Evolutionary conservation across 2,888 invertebrate genomes (phyloP), one percentile per base, ranked within the genome.

Genomic region (Arenicola marina): DNA sequence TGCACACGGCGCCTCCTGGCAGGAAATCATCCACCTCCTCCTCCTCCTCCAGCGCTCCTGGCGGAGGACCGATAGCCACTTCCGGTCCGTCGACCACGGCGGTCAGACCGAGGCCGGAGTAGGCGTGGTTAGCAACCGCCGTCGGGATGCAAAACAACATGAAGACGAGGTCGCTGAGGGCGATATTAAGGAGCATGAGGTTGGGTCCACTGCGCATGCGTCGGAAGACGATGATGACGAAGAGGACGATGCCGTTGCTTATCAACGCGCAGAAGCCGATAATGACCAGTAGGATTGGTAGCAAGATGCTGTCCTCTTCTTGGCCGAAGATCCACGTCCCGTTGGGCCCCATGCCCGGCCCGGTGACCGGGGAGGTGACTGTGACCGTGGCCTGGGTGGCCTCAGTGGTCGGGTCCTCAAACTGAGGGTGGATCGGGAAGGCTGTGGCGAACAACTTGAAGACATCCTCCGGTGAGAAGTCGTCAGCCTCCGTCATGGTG

Each of bases 121-220:
- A 21, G 31, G 64, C 46, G 45, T 70, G 67, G 54, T 70, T 70
- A 15, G 66, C 28, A 11, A 66, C 46, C 2, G 67, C 43, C 24
- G 65, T 63, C 2, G 71, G 71, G 1, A 66, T 60, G 45, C 59
- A 44, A 31, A 67, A 48, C 11, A 57, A 31, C 18, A 67, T 45
- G 56, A 67, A 70, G n/a, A 64, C 59, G 29, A 70, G 33, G 51
- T 71, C 71, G 2, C 61, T 45, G 11, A 66, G 21, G 1, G 69
- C 57, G 21, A 71, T 56, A 53, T 71, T 71, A 34, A 70, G 31
- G n/a, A 71, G 53, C 69, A 71, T 65, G 26, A 70, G 24, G 51
- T 70, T 71, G 26, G 66, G 61, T 4, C 70, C 70, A 29, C 56
- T 63, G 31, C 69, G 53, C 61, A 70, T 63, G 44, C 62, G 55